phyloP scores from a whole-genome alignment of 2,888 invertebrate species.

The Pseudococcus viburni region DNA sequence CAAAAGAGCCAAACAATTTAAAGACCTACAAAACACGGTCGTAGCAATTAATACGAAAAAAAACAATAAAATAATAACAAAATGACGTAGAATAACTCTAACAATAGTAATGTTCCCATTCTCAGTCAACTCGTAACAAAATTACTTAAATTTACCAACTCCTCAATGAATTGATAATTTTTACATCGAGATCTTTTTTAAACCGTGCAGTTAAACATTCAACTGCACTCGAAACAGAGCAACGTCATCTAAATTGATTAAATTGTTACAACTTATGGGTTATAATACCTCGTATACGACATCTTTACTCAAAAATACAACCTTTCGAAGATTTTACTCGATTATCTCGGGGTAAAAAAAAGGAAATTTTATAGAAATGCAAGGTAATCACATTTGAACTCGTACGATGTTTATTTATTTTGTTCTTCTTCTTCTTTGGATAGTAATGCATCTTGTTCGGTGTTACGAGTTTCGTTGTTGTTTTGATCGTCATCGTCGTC shows the following conservation, averaged over 20 bases:
- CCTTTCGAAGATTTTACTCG: constrained; percentile 10
- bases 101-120: constrained; percentile 13
- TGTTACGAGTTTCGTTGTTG: constrained; percentile 48
- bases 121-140: constrained; percentile 26
- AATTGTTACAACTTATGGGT: neutral
- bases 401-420: constrained; percentile 36
- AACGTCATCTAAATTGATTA: neutral
- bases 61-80: neutral
- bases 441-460: constrained; percentile 52
- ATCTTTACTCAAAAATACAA: neutral
- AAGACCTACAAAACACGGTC: neutral
- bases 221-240: neutral
- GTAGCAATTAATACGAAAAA: neutral
- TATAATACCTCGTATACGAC: neutral
- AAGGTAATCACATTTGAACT: neutral
- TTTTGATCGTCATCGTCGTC: constrained; percentile 66
- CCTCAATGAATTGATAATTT: neutral
- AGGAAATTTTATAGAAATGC: neutral
- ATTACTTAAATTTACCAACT: neutral
- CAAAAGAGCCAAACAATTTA: no score
- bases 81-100: constrained; percentile 2
- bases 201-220: neutral
- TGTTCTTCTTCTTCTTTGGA: constrained; percentile 52
- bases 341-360: neutral
- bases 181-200: neutral